Base-by-base conservation (phyloP, 2,797 vertebrate species). In the Sitta carolinensis region DNA sequence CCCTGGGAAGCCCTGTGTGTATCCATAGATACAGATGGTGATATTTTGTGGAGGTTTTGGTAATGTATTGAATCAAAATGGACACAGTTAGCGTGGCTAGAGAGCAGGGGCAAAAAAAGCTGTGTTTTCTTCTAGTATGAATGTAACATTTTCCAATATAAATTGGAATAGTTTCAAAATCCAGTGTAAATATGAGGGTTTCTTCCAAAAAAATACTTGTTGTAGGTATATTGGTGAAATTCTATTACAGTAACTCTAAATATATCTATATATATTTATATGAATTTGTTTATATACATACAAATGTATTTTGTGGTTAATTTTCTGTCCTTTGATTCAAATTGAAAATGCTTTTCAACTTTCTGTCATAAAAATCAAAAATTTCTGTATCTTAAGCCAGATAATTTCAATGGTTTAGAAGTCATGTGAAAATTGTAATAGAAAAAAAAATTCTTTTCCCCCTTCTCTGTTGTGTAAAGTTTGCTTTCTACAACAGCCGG, bases 401-500 rank as follows among this genome's bases (percentile, higher is more conserved):
- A 57, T 14, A 21, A 47, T 10, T 36, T 6, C 1, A 4, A 8
- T 36, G 7, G 17, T 64, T 93, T 75, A 75, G 62, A 75, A 88
- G 14, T 3, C 9, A 43, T 13, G 5, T 14, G 32, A 64, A 77
- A 89, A 55, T 25, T 45, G 20, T 12, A 42, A 47, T 9, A 32
- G 9, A 16, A 36, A n/a, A 29, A 54, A 20, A 13, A 3, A 4
- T 0, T 0, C 16, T 5, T 1, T 13, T 54, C 40, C 3, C 15
- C 3, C 2, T 38, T 11, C n/a, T 43, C 11, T 30, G 3, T 23
- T 38, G 5, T 26, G n/a, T 26, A 51, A 80, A 3, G 2, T 74
- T 84, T 59, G 6, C 30, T 40, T 69, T 77, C n/a, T 67, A 22
- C 22, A 67, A 51, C 8, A 85, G 13, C 22, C 69, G 27, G 11